Percentiles rank a stretch among this genome's conserved stretches.
Conservation (phyloP, 2,113 vertebrate species). For the Mirounga angustirostris region DNA sequence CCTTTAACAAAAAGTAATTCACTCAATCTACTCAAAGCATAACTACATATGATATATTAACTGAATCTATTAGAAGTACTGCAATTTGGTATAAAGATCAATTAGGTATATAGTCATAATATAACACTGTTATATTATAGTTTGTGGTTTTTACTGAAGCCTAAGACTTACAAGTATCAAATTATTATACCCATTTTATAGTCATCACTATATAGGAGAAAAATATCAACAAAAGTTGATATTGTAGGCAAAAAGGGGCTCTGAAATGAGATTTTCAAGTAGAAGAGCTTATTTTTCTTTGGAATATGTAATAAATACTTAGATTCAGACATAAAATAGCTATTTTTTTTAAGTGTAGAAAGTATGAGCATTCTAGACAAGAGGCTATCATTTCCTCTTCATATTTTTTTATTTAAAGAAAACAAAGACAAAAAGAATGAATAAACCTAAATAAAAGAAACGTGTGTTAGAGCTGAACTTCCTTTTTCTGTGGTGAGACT, state of each 20-base stretch:
- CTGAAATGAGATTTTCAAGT: neutral
- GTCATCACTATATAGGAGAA: neutral
- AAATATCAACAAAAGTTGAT: neutral
- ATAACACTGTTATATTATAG: neutral
- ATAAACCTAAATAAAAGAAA: neutral
- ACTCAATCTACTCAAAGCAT: neutral
- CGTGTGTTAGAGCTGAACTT: neutral
- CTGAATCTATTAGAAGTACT: neutral
- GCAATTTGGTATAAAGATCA: conserved; percentile 12
- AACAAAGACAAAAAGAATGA: conserved; percentile 24
- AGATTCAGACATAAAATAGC: conserved; percentile 9
- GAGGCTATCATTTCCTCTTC: neutral
- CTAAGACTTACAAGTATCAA: neutral
- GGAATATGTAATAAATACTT: conserved; percentile 9
- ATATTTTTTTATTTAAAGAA: neutral
- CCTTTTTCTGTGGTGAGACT: neutral
- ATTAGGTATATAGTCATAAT: neutral
- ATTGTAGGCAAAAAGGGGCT: neutral
- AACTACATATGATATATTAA: conserved; percentile 1
- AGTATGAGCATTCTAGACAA: neutral
- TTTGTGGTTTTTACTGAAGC: neutral
- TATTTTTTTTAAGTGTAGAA: conserved; percentile 7
- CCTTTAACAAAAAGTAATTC: neutral
- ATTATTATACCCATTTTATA: neutral
- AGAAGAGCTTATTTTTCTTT: neutral